phyloP scores from a whole-genome alignment of 1,140 invertebrate species.

The Aphidius ervi region DNA sequence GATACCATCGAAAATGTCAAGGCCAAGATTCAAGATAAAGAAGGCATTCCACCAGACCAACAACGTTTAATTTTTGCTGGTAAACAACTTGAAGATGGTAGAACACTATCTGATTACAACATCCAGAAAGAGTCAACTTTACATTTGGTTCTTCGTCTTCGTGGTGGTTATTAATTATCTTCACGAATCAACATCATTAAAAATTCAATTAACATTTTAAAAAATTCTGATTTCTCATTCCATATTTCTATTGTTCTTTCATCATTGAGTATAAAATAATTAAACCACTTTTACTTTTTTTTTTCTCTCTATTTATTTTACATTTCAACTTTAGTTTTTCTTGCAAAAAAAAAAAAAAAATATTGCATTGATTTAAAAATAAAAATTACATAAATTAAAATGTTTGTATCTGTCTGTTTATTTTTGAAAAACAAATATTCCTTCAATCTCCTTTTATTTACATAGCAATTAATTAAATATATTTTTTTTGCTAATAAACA shows the following conservation, averaged over 20 bases:
- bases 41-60: conserved; percentile 66
- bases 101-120: conserved; percentile 62
- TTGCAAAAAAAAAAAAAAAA: too few relatives aligned
- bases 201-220: background rate
- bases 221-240: conserved; percentile 8
- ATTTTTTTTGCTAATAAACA: too few relatives aligned
- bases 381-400: too few relatives aligned
- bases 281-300: background rate
- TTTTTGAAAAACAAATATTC: conserved; percentile 5
- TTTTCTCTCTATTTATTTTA: background rate
- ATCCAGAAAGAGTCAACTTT: conserved; percentile 64
- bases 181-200: background rate
- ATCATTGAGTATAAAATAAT: too few relatives aligned
- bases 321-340: background rate
- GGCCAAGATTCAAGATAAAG: conserved; percentile 69
- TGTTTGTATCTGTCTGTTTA: background rate
- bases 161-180: conserved; percentile 9
- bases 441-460: background rate
- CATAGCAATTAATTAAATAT: background rate
- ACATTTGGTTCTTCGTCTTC: conserved; percentile 56
- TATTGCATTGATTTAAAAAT: too few relatives aligned
- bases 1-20: conserved; percentile 75
- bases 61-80: conserved; percentile 70
- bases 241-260: background rate
- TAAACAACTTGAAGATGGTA: conserved; percentile 65